Evolutionary conservation across 2,888 invertebrate species (phyloP), one percentile per base, ranked within the genome.

Genomic region (Phrixothrix hirtus): DNA sequence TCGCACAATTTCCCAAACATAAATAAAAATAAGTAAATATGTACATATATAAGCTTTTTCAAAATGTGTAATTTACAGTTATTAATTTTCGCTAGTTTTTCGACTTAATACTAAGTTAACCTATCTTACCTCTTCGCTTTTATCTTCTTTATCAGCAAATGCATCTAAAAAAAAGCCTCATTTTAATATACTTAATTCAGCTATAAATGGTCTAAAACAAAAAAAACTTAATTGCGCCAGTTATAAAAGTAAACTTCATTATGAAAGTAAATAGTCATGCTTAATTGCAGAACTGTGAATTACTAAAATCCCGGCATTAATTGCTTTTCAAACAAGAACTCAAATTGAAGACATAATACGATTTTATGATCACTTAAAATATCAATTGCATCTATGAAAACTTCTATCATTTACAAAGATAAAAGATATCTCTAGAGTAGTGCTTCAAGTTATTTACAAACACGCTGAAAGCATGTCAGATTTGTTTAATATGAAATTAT

Each of bases 91-190:
- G n/a, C n/a, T n/a, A n/a, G n/a, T n/a, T n/a, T n/a, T n/a, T n/a
- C n/a, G n/a, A n/a, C n/a, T n/a, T n/a, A n/a, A n/a, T n/a, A n/a
- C n/a, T n/a, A n/a, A n/a, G n/a, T n/a, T n/a, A n/a, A n/a, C n/a
- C n/a, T n/a, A n/a, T 48, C 53, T 59, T 46, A 60, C 60, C 60
- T 60, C 60, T 10, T 58, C 60, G 47, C 60, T 58, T 46, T 57
- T 56, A 48, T 56, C 56, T 47, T 60, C 60, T 30, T 58, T 60
- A 54, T 60, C 60, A 29, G 60, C 60, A 44, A 56, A 55, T 34
- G 58, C 56, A 56, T 54, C 60, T 60, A 41, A 16, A 58, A 60
- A 37, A 29, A 51, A 27, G 21, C 35, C 35, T 36, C 35, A 31
- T 7, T 35, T 14, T 34, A 11, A 29, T 30, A 5, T 36, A 21